Evolutionary conservation across 2,113 vertebrate genomes (phyloP).

Genomic region (Hemiscyllium ocellatum): DNA sequence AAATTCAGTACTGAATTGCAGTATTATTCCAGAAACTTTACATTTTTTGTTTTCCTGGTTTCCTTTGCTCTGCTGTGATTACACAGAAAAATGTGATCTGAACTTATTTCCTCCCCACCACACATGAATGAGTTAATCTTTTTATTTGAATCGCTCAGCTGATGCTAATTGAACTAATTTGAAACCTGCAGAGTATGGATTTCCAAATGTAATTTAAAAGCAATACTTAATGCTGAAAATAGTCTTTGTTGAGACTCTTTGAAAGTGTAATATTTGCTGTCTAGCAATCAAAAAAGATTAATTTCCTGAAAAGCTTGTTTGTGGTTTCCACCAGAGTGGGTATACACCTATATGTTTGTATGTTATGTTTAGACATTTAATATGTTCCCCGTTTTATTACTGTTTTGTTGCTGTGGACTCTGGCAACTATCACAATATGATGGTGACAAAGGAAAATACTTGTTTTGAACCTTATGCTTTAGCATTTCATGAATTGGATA

Average conservation of each 20-base stretch:
- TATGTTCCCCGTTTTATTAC: not conserved
- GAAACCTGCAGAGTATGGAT: not conserved
- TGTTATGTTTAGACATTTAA: not conserved
- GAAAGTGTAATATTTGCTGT: not conserved
- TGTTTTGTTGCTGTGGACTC: not conserved
- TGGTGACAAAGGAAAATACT: not conserved
- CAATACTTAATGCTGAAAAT: slow-evolving; percentile 1
- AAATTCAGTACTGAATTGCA: not conserved
- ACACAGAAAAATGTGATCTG: not conserved
- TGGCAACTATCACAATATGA: not conserved
- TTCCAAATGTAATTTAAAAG: not conserved
- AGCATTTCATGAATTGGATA: not conserved
- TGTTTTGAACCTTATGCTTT: not conserved
- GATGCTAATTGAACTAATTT: not conserved
- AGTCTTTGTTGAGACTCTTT: not conserved
- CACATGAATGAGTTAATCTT: not conserved
- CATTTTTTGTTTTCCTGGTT: not conserved
- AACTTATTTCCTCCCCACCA: not conserved
- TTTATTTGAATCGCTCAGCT: slow-evolving; percentile 6
- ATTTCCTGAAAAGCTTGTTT: not conserved
- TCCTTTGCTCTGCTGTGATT: not conserved
- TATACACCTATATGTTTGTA: not conserved
- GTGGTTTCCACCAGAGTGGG: not conserved
- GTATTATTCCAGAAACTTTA: not conserved
- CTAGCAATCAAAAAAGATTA: slow-evolving; percentile 5